Evolutionary conservation across 2,113 vertebrate species (phyloP).

Genomic region (Xiphias gladius): DNA sequence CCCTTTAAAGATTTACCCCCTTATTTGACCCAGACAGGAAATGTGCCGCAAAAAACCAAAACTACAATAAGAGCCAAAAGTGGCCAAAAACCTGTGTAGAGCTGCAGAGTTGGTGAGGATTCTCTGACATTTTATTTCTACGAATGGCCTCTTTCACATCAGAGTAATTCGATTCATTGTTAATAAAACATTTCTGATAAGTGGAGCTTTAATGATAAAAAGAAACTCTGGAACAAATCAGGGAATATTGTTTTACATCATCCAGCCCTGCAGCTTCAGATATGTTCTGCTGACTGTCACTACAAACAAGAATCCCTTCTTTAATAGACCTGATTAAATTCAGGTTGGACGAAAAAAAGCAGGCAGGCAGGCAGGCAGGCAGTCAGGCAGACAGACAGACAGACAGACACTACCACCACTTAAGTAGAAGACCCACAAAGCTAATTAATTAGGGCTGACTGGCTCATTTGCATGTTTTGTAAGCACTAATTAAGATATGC

Average conservation of each 20-base stretch:
- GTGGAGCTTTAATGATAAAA: background rate
- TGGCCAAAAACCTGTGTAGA: too few relatives aligned
- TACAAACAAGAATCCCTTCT: background rate
- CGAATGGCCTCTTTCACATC: too few relatives aligned
- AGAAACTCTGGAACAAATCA: background rate
- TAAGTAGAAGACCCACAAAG: slow-evolving; percentile 51
- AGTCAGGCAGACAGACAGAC: background rate
- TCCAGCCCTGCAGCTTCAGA: background rate
- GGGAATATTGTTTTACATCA: background rate
- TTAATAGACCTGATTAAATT: slow-evolving; percentile 51
- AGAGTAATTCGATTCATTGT: background rate
- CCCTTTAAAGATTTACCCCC: too few relatives aligned
- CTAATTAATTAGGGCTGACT: slow-evolving; percentile 51
- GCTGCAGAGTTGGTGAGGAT: too few relatives aligned
- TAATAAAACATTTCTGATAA: background rate
- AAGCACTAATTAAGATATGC: slow-evolving; percentile 73
- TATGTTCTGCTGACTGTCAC: background rate
- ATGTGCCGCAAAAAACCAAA: too few relatives aligned
- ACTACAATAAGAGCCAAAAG: too few relatives aligned
- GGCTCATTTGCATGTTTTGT: slow-evolving; percentile 67
- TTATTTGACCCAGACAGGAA: too few relatives aligned
- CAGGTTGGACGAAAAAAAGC: slow-evolving; percentile 9
- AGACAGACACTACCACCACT: slow-evolving; percentile 17
- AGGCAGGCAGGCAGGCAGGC: background rate
- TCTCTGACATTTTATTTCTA: too few relatives aligned